These are phyloP conservation scores for Callospermophilus lateralis DNA, from an alignment of 2,113 vertebrate species.

Conservation along the genomic window DNA sequence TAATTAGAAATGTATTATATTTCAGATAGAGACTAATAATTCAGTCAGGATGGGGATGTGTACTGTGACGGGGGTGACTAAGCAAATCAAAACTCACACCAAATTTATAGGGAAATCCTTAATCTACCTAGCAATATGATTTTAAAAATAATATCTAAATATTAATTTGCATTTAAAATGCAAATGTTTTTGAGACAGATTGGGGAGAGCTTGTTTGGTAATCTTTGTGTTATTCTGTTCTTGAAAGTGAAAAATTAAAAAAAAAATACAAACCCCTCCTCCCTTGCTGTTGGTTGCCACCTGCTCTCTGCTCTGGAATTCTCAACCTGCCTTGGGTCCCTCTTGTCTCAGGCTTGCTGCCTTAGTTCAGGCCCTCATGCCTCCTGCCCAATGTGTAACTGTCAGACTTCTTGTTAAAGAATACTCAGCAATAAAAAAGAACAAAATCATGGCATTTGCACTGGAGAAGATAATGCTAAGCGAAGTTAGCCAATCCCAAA, in stretches of 20 bases:
- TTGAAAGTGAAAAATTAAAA: background rate
- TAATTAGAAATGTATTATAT: background rate
- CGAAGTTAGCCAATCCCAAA: too few species aligned
- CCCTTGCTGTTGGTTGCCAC: background rate
- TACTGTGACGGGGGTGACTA: background rate
- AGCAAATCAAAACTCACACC: background rate
- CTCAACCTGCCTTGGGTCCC: too few species aligned
- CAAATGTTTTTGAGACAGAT: conserved; percentile 33
- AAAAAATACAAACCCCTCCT: background rate
- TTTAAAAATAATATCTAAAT: conserved; percentile 38
- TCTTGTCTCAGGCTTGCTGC: background rate
- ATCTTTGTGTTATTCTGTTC: background rate
- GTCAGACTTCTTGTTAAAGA: background rate
- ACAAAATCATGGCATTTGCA: too few species aligned
- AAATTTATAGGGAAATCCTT: background rate
- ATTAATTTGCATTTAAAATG: background rate
- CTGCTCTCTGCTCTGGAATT: background rate
- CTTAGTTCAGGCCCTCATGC: background rate
- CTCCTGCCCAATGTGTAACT: background rate
- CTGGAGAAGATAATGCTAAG: too few species aligned
- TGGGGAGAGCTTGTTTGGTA: background rate
- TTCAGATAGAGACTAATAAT: background rate
- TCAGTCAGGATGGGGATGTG: background rate
- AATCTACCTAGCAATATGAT: background rate
- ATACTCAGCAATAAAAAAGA: background rate